Base-by-base conservation (phyloP, 1,140 invertebrate genomes). In the Bombus balteatus region DNA sequence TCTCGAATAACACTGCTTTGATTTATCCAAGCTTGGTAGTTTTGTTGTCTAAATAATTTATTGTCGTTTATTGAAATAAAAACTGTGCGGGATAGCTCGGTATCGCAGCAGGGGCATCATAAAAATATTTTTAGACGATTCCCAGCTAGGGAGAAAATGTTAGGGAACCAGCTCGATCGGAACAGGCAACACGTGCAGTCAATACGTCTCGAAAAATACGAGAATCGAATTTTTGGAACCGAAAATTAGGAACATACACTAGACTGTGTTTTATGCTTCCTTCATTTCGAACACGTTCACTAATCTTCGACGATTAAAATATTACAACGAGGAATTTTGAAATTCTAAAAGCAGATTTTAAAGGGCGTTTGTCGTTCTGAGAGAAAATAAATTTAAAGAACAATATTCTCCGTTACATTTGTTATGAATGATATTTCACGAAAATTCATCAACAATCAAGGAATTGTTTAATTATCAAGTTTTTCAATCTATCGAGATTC, bases 91-190 rank as follows among this genome's bases (percentile, higher is more conserved):
- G 39, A 28, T 37, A 15, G n/a, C 37, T 32, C 28, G 81, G 83
- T 34, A 92, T 94, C 94, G 89, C 94, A 95, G 94, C 94, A 93
- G 94, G 94, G 90, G 93, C 93, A 90, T 92, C 94, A 93, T 95
- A 94, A 94, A 95, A 94, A 94, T 95, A 94, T 94, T 95, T 95
- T 95, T 95, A 95, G 94, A 94, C 91, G 81, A 74, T 59, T 71
- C 70, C 82, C 53, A 73, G 68, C 77, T 74, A 57, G 81, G 73
- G 85, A 72, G 80, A 72, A 86, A 73, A 87, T 92, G 86, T 71
- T 34, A 32, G 92, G 93, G 92, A 93, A 93, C 92, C 87, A 89
- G 92, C n/a, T 22, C 87, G 92, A 94, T 92, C 90, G 89, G 85
- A 90, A 86, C 53, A 73, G 85, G 89, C 87, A 59, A 92, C 94